phyloP scores from a whole-genome alignment of 2,888 invertebrate genomes.

The Alcis repandata region DNA sequence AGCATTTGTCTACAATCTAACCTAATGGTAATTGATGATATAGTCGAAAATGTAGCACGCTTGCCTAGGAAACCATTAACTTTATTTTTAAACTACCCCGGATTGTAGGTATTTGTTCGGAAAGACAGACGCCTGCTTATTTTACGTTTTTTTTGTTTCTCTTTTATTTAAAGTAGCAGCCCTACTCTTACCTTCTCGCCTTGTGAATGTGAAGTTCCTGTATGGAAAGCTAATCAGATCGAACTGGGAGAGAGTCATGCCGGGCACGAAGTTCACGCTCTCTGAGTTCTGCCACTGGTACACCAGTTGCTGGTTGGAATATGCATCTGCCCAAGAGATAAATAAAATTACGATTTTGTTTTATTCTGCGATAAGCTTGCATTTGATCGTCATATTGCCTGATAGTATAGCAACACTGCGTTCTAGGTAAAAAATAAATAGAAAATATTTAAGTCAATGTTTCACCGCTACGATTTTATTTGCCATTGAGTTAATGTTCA shows the following conservation, averaged over 20 bases:
- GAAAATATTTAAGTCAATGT: no score
- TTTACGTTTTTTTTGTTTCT: not conserved
- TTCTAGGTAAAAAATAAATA: no score
- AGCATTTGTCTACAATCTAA: no score
- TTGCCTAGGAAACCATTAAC: no score
- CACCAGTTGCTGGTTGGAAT: constrained; percentile 93
- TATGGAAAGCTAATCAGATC: constrained; percentile 95
- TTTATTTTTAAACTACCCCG: no score
- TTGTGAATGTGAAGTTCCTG: constrained; percentile 92
- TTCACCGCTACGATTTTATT: no score
- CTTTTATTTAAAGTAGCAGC: not conserved
- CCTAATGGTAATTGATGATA: no score
- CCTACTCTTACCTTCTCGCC: constrained; percentile 89
- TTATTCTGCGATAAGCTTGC: not conserved
- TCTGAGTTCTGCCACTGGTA: constrained; percentile 95
- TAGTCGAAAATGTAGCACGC: no score
- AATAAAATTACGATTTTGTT: not conserved
- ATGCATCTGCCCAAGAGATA: constrained; percentile 89
- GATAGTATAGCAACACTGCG: no score
- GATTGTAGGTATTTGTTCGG: no score
- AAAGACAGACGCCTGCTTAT: no score
- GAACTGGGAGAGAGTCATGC: constrained; percentile 97
- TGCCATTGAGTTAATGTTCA: no score
- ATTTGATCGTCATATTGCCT: not conserved
- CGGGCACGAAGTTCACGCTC: constrained; percentile 95